Base-by-base conservation (phyloP, 2,113 vertebrate species). In the Chaetura pelagica region DNA sequence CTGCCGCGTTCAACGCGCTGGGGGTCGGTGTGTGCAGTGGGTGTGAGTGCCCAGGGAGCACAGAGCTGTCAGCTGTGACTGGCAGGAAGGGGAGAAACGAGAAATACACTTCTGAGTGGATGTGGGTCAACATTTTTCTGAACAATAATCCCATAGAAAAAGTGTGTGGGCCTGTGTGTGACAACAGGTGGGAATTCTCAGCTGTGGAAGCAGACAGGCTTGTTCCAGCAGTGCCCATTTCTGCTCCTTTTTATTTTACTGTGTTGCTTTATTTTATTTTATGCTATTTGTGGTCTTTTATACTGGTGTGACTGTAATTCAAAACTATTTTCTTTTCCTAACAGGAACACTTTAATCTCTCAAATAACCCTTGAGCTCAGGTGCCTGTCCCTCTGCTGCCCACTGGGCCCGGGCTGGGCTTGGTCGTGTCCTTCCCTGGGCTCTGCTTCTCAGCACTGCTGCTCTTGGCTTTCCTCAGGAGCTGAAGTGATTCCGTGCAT, bases 31-130 rank as follows among this genome's bases (percentile, higher is more conserved):
- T 15, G 34, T 11, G 19, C 32, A 1, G 46, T 2, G 8, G 2
- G 48, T 22, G 42, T 4, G 1, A n/a, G 54, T 46, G 35, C 35
- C 1, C 1, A 1, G 2, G 1, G 3, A 40, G 8, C 42, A 55
- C 29, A 34, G 62, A 58, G 81, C 61, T 40, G 26, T 38, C 79
- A 35, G 3, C 54, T 46, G 2, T 13, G 64, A 27, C 17, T 88
- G 51, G 69, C 64, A 57, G 79, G 35, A 66, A 66, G 85, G 54
- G 32, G 22, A 29, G 59, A 48, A 79, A 58, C 5, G 72, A 59
- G 58, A 67, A 24, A 19, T 8, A 15, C 3, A 0, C 14, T 61
- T 32, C 17, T 40, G 34, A 42, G 51, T 12, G 17, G 32, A 35
- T 71, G 42, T 4, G 49, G 89, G 67, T 94, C 89, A 26, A 21